These are phyloP conservation scores for Malacoctenus gilli DNA, from an alignment of 2,797 vertebrate genomes.

Conservation along the genomic window DNA sequence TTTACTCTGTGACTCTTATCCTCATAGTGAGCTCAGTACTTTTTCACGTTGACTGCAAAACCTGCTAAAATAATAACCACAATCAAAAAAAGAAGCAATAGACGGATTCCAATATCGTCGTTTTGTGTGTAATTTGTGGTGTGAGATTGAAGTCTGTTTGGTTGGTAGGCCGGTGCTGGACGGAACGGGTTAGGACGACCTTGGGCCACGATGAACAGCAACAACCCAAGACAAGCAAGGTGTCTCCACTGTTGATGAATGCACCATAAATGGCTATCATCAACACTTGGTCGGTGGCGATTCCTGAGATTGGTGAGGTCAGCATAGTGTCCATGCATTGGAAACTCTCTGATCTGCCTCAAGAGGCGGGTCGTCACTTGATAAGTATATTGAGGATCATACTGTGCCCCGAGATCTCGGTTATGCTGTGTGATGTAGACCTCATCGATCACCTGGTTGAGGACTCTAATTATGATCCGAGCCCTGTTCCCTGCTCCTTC, in stretches of 20 bases:
- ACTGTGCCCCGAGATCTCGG: slow-evolving; percentile 32
- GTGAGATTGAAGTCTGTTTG: too few species aligned
- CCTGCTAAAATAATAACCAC: too few species aligned
- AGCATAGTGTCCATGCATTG: slow-evolving; percentile 1
- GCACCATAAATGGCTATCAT: slow-evolving; percentile 7
- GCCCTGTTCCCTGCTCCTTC: slow-evolving; percentile 49
- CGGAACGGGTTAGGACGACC: too few species aligned
- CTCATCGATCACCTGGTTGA: slow-evolving; percentile 33
- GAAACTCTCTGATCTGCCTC: slow-evolving; percentile 60
- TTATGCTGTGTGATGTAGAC: slow-evolving; percentile 74
- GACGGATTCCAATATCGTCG: too few species aligned
- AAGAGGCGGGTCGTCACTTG: slow-evolving; percentile 53
- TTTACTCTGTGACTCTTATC: too few species aligned
- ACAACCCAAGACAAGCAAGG: slow-evolving; percentile 16
- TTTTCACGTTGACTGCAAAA: too few species aligned
- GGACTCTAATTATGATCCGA: slow-evolving; percentile 65
- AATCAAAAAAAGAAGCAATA: too few species aligned
- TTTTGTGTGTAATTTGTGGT: too few species aligned
- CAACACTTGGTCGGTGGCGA: slow-evolving; percentile 25
- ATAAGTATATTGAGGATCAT: slow-evolving; percentile 66
- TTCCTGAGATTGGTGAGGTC: slow-evolving; percentile 40
- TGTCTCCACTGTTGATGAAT: slow-evolving; percentile 44
- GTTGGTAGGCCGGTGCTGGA: too few species aligned
- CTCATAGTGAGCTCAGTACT: too few species aligned
- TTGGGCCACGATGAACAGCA: too few species aligned